phyloP scores from a whole-genome alignment of 2,113 vertebrate species.

The Nipponia nippon region DNA sequence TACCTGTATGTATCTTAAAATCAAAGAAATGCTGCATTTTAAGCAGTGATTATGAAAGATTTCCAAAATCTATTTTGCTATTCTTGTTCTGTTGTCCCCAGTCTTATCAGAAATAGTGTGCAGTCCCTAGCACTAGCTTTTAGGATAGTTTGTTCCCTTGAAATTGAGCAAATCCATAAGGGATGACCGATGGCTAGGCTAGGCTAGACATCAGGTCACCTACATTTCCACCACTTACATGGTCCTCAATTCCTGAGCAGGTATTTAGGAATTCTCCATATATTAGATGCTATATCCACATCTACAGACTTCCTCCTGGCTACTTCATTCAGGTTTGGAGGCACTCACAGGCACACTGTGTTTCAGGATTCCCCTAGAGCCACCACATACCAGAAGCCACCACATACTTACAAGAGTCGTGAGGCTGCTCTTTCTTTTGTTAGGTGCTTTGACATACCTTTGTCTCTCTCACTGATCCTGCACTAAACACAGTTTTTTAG shows the following conservation, averaged over 20 bases:
- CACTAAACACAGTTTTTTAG: background rate
- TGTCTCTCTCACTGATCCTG: background rate
- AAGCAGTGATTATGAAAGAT: background rate
- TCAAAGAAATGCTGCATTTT: background rate
- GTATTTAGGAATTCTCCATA: background rate
- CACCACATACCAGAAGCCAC: background rate
- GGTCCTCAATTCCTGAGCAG: background rate
- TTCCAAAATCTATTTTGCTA: background rate
- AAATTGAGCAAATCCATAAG: background rate
- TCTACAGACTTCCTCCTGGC: background rate
- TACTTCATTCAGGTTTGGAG: background rate
- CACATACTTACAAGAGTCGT: background rate
- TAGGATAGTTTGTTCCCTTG: background rate
- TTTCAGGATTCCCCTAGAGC: background rate
- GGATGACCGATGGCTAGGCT: background rate
- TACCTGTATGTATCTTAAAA: background rate
- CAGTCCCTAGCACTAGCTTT: background rate
- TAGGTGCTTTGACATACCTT: background rate
- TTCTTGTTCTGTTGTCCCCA: background rate
- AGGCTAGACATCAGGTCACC: background rate
- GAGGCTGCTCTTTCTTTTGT: background rate
- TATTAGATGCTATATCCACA: background rate
- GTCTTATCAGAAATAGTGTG: background rate
- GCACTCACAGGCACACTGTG: background rate
- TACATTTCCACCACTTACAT: background rate